Evolutionary conservation across 2,797 vertebrate species (phyloP).

Genomic region (Sebastes aleutianus): DNA sequence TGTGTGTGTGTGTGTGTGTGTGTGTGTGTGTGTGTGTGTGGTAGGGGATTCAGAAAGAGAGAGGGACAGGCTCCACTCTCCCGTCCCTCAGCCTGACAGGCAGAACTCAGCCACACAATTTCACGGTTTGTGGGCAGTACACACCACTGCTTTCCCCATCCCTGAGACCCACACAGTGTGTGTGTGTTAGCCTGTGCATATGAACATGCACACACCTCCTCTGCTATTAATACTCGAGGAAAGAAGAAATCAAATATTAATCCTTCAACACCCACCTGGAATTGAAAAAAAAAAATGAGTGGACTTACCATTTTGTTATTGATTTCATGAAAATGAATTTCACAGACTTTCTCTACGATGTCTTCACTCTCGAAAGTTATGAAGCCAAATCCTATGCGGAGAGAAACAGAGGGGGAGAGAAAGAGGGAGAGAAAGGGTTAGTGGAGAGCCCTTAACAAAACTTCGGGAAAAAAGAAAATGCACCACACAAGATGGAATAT

Average conservation of each 20-base stretch:
- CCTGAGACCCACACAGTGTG: slow-evolving; percentile 59
- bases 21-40: slow-evolving; percentile 34
- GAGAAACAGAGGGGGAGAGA: slow-evolving; percentile 58
- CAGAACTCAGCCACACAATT: slow-evolving; percentile 83
- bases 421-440: slow-evolving; percentile 57
- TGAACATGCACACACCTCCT: slow-evolving; percentile 40
- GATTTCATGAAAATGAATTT: slow-evolving; percentile 99
- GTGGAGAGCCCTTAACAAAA: slow-evolving; percentile 56
- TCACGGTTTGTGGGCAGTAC: slow-evolving; percentile 81
- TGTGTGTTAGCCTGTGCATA: slow-evolving; percentile 47
- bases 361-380: slow-evolving; percentile 99
- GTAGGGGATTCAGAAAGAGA: slow-evolving; percentile 55
- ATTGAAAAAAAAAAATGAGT: slow-evolving; percentile 71
- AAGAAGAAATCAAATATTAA: slow-evolving; percentile 84
- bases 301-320: slow-evolving; percentile 99
- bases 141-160: slow-evolving; percentile 76
- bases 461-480: slow-evolving; percentile 62
- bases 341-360: slow-evolving; percentile 99
- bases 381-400: slow-evolving; percentile 93
- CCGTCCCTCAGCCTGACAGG: slow-evolving; percentile 76
- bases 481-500: slow-evolving; percentile 51
- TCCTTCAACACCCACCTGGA: slow-evolving; percentile 74
- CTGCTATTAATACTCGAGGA: slow-evolving; percentile 71
- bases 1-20: slow-evolving; percentile 32
- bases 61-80: slow-evolving; percentile 75